Conservation (phyloP, 2,797 vertebrate species). For the Dermochelys coriacea region DNA sequence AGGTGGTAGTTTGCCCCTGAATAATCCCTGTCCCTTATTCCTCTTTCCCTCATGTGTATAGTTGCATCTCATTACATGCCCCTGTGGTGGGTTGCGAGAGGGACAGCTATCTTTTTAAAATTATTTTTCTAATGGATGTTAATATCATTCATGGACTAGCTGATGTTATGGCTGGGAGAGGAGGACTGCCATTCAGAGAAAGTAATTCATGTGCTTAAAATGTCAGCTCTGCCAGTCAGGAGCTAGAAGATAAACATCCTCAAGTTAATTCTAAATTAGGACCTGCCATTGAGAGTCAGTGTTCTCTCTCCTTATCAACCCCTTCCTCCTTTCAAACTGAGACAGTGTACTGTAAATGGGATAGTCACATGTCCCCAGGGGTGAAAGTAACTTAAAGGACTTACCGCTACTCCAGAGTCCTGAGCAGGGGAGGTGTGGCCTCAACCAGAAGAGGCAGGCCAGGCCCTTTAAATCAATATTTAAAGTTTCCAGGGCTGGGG, state of each 20-base stretch:
- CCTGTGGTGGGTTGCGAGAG: background rate
- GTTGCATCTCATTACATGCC: background rate
- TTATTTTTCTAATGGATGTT: background rate
- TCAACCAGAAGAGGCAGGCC: too few relatives aligned
- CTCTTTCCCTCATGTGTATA: background rate
- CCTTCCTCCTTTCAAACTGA: background rate
- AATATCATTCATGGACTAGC: background rate
- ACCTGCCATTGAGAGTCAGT: background rate
- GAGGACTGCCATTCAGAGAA: background rate
- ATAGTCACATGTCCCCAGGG: background rate
- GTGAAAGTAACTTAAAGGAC: too few relatives aligned
- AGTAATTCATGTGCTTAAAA: background rate
- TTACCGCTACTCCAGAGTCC: too few relatives aligned
- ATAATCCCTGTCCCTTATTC: background rate
- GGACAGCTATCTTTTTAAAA: background rate
- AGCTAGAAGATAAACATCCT: background rate
- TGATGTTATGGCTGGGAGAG: background rate
- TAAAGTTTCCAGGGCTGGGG: too few relatives aligned
- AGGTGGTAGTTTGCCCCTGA: background rate
- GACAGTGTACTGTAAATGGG: background rate
- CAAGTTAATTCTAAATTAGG: background rate
- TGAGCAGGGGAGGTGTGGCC: too few relatives aligned
- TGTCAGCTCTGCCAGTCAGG: background rate
- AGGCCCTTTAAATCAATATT: too few relatives aligned
- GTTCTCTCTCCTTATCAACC: background rate